phyloP scores from a whole-genome alignment of 2,888 invertebrate species.

The Acanthopleura granulata region DNA sequence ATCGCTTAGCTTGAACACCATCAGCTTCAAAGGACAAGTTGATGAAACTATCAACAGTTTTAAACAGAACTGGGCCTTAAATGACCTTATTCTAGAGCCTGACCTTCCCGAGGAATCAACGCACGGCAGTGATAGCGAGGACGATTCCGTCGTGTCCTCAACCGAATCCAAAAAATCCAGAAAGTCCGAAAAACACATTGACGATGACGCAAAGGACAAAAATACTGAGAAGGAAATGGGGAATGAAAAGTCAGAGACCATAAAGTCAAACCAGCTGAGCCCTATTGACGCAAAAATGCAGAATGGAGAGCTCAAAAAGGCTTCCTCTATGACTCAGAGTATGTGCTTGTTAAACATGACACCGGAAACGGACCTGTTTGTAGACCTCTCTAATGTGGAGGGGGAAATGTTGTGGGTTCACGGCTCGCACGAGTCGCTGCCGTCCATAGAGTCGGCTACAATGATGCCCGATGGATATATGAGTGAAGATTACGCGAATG shows the following conservation, averaged over 20 bases:
- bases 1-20: constrained; percentile 62
- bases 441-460: constrained; percentile 23
- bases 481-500: background rate
- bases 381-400: constrained; percentile 9
- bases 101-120: constrained; percentile 23
- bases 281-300: background rate
- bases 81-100: constrained; percentile 55
- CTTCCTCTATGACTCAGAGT: background rate
- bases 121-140: background rate
- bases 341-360: background rate
- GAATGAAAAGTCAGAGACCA: background rate
- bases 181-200: background rate
- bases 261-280: background rate
- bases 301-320: background rate
- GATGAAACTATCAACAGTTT: constrained; percentile 61
- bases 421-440: constrained; percentile 46
- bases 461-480: constrained; percentile 26
- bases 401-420: constrained; percentile 37
- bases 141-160: background rate
- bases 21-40: constrained; percentile 64
- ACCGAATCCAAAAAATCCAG: background rate
- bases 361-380: background rate
- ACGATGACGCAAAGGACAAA: background rate
- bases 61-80: constrained; percentile 63
- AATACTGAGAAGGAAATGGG: background rate